These are phyloP conservation scores for Drosophila nigricruria DNA, from an alignment of 2,888 invertebrate species.

Conservation along the genomic window DNA sequence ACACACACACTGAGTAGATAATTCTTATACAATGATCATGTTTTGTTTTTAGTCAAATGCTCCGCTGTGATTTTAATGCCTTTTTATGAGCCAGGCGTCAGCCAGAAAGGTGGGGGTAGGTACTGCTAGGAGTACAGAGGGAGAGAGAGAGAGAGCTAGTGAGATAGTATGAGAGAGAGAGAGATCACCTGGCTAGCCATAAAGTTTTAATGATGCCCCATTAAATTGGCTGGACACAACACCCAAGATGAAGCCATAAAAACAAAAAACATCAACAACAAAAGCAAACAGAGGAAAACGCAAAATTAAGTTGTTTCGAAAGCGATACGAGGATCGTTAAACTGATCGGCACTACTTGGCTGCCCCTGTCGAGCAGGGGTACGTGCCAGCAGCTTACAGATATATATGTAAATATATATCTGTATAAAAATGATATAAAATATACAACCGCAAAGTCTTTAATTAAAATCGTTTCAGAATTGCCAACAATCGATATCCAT, in stretches of 20 bases:
- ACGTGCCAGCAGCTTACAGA: constrained; percentile 17
- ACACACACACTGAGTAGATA: neutral
- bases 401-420: neutral
- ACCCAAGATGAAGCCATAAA: constrained; percentile 75
- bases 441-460: constrained; percentile 7
- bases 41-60: constrained; percentile 63
- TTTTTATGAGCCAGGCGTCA: constrained; percentile 53
- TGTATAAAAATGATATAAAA: constrained; percentile 20
- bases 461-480: constrained; percentile 27
- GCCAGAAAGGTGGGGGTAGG: neutral
- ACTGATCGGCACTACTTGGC: neutral
- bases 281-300: constrained; percentile 4
- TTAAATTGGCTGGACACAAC: constrained; percentile 46
- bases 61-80: constrained; percentile 58
- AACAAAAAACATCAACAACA: constrained; percentile 18
- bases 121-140: neutral
- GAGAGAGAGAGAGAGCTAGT: neutral
- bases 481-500: constrained; percentile 15
- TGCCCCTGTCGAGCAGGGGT: neutral
- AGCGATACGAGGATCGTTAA: constrained; percentile 44
- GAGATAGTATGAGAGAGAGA: neutral
- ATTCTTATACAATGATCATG: constrained; percentile 39
- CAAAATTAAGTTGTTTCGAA: constrained; percentile 71
- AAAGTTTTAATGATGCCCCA: constrained; percentile 73
- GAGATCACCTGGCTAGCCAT: constrained; percentile 51